phyloP scores from a whole-genome alignment of 2,888 invertebrate genomes.

The Stegana nigrithorax region DNA sequence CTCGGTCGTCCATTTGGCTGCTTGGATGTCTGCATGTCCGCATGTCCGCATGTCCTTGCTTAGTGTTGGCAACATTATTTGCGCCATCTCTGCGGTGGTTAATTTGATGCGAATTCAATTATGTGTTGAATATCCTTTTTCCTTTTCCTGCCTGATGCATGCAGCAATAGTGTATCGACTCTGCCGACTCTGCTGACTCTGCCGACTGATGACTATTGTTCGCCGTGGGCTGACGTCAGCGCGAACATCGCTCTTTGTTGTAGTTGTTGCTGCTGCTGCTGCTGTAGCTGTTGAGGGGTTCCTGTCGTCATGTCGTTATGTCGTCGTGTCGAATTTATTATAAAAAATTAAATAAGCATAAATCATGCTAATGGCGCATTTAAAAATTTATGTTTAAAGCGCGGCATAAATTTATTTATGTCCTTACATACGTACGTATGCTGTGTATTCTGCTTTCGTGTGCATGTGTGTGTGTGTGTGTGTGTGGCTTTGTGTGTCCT shows the following conservation, averaged over 20 bases:
- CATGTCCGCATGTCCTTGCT: neutral
- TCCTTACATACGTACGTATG: neutral
- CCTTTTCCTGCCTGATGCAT: conserved; percentile 20
- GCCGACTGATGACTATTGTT: too few species aligned
- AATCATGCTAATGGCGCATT: conserved; percentile 61
- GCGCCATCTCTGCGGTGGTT: conserved; percentile 59
- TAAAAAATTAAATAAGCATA: conserved; percentile 61
- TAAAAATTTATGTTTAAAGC: conserved; percentile 58
- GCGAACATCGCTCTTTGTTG: conserved; percentile 1
- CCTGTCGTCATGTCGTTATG: too few species aligned
- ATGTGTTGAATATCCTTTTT: conserved; percentile 34
- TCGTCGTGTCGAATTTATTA: conserved; percentile 41
- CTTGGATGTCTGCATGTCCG: too few species aligned
- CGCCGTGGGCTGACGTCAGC: too few species aligned
- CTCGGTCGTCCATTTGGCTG: neutral
- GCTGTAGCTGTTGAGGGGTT: conserved; percentile 12
- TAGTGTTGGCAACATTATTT: conserved; percentile 45
- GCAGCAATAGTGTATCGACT: too few species aligned
- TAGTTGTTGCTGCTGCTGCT: conserved; percentile 19
- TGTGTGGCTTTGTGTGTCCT: neutral
- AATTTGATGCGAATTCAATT: conserved; percentile 58
- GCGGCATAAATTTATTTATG: conserved; percentile 44
- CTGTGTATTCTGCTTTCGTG: neutral
- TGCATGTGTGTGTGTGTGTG: neutral
- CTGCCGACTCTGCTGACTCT: too few species aligned